Evolutionary conservation across 1,140 invertebrate genomes (phyloP), one percentile per base, ranked within the genome.

Genomic region (Centruroides vittatus): DNA sequence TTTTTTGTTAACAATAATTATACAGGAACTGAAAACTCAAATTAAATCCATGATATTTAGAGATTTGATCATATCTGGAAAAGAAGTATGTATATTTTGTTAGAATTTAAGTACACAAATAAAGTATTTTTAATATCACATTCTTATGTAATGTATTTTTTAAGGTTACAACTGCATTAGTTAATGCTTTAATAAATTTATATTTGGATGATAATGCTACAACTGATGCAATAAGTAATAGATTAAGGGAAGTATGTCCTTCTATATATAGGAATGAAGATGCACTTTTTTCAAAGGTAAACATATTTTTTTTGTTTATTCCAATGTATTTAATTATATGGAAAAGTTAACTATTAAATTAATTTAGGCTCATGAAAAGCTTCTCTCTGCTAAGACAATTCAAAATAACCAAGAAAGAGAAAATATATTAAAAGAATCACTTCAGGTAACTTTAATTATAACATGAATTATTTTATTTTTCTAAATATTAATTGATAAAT

Each of bases 171-270:
- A 66, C 59, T 46, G 67, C 69, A 41, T 61, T 80, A 23, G 76
- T 78, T 6, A 73, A 70, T 35, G 71, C 73, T 58, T 62, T 80
- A 7, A 74, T 80, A 35, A 73, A 73, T 47, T 72, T 86, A 60
- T 99, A 98, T 74, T 78, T 98, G 1, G 86, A 86, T 59, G 95
- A 99, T 72, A 93, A 94, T 74, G 91, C 94, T 0, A 89, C 88
- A 4, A 89, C 95, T 1, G 89, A 94, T 73, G 82, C 87, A 0
- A 90, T 98, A 47, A 96, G 89, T 63, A 75, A 79, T 13, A 86
- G 86, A 73, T 75, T 99, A n/a, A 78, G 93, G 56, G 85, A 94
- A 70, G 79, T 93, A 0, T 98, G 95, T 73, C 95, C 95, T 0
- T 88, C 86, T 68, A 78, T 99, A 1, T 99, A 96, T 70, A 87